These are phyloP conservation scores for Agapornis canus DNA, from an alignment of 2,797 vertebrate species.

Conservation along the genomic window DNA sequence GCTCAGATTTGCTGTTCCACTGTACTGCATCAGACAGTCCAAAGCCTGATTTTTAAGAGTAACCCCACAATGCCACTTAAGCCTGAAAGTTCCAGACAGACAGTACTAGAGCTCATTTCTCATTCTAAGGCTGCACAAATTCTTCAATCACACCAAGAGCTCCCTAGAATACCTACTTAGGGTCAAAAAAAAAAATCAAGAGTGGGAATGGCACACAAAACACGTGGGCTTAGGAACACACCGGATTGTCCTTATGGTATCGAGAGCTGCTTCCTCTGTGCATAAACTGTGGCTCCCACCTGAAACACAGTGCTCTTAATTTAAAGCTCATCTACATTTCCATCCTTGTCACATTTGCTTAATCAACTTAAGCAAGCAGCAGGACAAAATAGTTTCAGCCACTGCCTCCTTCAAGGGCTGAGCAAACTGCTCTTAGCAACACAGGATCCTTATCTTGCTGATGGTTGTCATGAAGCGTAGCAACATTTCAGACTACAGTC, in stretches of 20 bases:
- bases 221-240: not conserved
- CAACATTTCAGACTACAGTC: not conserved
- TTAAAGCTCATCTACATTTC: not conserved
- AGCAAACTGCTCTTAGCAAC: not conserved
- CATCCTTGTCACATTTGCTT: not conserved
- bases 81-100: rapidly evolving
- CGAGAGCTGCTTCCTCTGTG: not conserved
- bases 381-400: not conserved
- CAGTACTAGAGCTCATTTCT: not conserved
- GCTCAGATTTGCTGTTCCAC: not conserved
- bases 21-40: rapidly evolving
- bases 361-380: not conserved
- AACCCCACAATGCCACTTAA: not conserved
- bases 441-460: rapidly evolving
- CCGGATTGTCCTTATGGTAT: rapidly evolving
- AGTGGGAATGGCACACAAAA: not conserved
- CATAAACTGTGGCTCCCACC: not conserved
- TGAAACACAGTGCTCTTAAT: not conserved
- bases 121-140: not conserved
- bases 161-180: not conserved
- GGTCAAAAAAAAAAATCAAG: not conserved
- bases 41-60: not conserved
- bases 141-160: rapidly evolving
- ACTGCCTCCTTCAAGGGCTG: not conserved
- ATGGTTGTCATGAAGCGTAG: not conserved